Evolutionary conservation across 2,888 invertebrate species (phyloP).

Genomic region (Pinctada fucata): DNA sequence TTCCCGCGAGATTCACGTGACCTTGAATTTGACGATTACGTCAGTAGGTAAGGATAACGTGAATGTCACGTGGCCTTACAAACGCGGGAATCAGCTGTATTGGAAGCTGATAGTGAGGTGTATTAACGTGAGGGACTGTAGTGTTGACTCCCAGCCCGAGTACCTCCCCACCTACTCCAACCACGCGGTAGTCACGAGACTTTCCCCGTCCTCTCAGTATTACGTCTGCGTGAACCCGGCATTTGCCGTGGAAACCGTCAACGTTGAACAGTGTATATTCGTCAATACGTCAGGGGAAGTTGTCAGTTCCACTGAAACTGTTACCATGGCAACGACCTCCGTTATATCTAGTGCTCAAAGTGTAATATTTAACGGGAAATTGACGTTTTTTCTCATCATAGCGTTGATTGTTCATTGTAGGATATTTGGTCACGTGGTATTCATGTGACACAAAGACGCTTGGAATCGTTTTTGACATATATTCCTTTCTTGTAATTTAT

Average conservation of each 20-base stretch:
- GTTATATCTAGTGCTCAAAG: neutral
- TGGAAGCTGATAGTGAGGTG: conserved; percentile 54
- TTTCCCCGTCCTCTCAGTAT: conserved; percentile 49
- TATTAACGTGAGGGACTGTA: conserved; percentile 37
- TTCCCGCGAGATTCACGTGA: conserved; percentile 37
- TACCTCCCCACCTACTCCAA: conserved; percentile 50
- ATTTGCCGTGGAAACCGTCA: conserved; percentile 44
- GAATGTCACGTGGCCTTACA: conserved; percentile 55
- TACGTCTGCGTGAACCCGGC: conserved; percentile 57
- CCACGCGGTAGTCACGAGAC: conserved; percentile 37
- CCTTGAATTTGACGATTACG: conserved; percentile 50
- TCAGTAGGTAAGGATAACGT: conserved; percentile 40
- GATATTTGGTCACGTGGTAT: no score
- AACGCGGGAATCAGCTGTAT: conserved; percentile 51
- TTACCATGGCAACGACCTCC: neutral
- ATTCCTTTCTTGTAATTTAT: no score
- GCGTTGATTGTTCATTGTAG: no score
- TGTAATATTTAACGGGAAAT: no score
- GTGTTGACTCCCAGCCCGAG: conserved; percentile 46
- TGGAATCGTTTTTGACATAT: no score
- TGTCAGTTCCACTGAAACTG: neutral
- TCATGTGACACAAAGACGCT: no score
- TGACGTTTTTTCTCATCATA: no score
- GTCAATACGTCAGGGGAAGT: conserved; percentile 24
- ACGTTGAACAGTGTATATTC: conserved; percentile 48